phyloP scores from a whole-genome alignment of 2,113 vertebrate species.

The Equus quagga region DNA sequence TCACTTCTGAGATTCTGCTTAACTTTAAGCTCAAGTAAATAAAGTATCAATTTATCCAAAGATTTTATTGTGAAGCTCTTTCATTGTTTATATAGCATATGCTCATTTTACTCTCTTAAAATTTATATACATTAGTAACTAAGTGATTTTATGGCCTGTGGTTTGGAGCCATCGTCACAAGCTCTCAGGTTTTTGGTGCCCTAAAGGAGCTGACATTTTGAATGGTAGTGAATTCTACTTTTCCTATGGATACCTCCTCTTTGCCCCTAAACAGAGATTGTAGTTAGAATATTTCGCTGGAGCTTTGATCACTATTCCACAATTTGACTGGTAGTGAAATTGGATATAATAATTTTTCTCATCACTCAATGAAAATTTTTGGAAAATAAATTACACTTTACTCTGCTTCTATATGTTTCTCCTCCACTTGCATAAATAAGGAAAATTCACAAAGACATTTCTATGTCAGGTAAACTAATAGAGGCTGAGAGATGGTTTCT shows the following conservation, averaged over 20 bases:
- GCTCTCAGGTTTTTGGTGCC: neutral
- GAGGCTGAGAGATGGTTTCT: neutral
- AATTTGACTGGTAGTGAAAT: neutral
- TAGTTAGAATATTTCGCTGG: neutral
- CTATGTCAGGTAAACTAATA: neutral
- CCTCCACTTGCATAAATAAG: neutral
- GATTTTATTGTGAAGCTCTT: neutral
- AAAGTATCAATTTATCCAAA: neutral
- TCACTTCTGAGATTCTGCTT: neutral
- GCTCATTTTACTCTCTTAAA: neutral
- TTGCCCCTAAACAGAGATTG: neutral
- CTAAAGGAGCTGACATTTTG: neutral
- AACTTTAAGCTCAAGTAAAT: conserved; percentile 19
- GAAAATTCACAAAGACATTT: neutral
- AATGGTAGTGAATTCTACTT: neutral
- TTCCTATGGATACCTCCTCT: neutral
- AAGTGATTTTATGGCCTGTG: neutral
- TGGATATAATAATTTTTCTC: neutral
- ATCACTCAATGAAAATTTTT: neutral
- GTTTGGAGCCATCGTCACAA: neutral
- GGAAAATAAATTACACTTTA: neutral
- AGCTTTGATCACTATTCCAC: neutral
- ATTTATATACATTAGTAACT: neutral
- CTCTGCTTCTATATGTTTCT: neutral
- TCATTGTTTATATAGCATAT: neutral